These are phyloP conservation scores for Parnassius smintheus DNA, from an alignment of 2,888 invertebrate species.

Conservation along the genomic window DNA sequence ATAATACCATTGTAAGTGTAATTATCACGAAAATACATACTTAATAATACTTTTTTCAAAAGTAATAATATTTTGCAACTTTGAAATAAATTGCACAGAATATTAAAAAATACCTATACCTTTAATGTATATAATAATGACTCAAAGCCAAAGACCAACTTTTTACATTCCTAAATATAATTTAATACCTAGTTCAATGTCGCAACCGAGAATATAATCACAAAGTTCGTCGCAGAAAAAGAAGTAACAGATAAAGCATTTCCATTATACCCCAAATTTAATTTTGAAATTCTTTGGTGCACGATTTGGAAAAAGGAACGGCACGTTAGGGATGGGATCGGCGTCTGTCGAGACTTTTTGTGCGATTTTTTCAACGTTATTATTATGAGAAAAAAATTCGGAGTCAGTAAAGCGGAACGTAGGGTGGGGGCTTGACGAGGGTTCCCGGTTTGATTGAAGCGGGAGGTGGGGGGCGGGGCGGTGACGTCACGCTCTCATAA, in stretches of 20 bases:
- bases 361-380: conserved; percentile 79
- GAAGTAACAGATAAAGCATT: conserved; percentile 25
- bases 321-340: conserved; percentile 69
- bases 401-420: conserved; percentile 79
- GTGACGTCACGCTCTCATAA: conserved; percentile 81
- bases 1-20: too few relatives aligned
- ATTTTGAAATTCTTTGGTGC: conserved; percentile 59
- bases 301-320: conserved; percentile 53
- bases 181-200: conserved; percentile 3
- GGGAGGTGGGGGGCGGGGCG: conserved; percentile 77
- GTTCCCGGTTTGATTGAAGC: conserved; percentile 79
- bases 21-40: too few relatives aligned
- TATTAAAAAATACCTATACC: too few relatives aligned
- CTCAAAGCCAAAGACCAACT: too few relatives aligned
- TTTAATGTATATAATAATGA: too few relatives aligned
- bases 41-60: too few relatives aligned
- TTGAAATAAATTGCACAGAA: too few relatives aligned
- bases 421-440: conserved; percentile 80
- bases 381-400: conserved; percentile 80
- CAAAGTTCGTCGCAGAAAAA: conserved; percentile 24
- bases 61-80: too few relatives aligned
- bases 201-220: conserved; percentile 9
- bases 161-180: neutral
- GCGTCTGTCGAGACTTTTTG: conserved; percentile 79
- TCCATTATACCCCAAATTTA: conserved; percentile 43